Base-by-base conservation (phyloP, 2,888 invertebrate species). In the Lepetodrilus schrolli region DNA sequence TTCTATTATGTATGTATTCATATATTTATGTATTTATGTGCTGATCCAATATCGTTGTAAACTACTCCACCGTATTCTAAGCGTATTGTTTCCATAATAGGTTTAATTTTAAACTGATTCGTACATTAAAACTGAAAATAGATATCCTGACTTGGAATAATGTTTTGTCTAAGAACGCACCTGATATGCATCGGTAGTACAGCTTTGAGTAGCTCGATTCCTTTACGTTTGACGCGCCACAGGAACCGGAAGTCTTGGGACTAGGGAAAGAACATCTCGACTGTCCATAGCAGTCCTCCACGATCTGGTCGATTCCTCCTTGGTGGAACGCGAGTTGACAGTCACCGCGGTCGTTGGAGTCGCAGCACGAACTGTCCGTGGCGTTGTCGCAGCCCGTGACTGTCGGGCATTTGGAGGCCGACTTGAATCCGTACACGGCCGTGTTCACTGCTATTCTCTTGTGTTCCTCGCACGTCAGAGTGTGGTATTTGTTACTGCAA, bases 361-460 rank as follows among this genome's bases (percentile, higher is more conserved):
- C 23, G 34, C 68, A 68, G n/a, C 68, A 68, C 7, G 68, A 47
- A 10, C 26, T 47, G 30, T 68, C 68, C 1, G 68, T 68, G 17
- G 26, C 17, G 47, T 68, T 68, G 26, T 47, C 30, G 47, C 68
- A 68, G 26, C 23, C 47, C 13, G 21, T 10, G 43, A 47, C 13
- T 2, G 47, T 10, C 4, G 68, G 68, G 26, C 68, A 68, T 23
- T 34, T 21, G 10, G 21, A 21, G 13, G 47, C 21, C 43, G 68
- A 38, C 47, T 68, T 68, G 68, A 43, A 68, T 43, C 68, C 68
- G 68, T 68, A 68, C 2, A 43, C 38, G 23, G 68, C 68, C 10
- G 23, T 20, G 68, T 68, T 21, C 10, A 68, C 68, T 4, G 68
- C 68, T 13, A 68, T 38, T 30, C 68, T 68, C 68, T 68, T 47